Evolutionary conservation across 2,888 invertebrate species (phyloP).

Genomic region (Pristionchus exspectatus): DNA sequence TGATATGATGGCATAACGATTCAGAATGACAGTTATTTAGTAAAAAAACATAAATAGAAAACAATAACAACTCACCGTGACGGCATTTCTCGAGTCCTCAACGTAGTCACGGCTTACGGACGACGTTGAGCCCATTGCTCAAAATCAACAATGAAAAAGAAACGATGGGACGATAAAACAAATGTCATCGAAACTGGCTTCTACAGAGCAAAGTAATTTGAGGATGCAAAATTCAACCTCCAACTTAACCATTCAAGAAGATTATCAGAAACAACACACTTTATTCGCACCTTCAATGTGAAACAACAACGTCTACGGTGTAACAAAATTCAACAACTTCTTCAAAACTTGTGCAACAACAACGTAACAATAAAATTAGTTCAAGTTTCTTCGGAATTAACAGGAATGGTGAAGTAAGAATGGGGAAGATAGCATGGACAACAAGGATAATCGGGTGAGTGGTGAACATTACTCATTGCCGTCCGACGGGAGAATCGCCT

Average conservation of each 20-base stretch:
- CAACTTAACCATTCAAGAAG: no score
- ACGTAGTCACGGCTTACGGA: no score
- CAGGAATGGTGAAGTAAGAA: neutral
- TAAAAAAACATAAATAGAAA: no score
- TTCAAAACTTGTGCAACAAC: neutral
- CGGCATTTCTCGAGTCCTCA: no score
- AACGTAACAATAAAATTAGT: neutral
- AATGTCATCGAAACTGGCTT: no score
- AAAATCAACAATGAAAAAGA: no score
- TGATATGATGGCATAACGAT: neutral
- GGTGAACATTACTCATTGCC: constrained; percentile 19
- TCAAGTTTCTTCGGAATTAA: neutral
- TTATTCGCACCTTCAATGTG: neutral
- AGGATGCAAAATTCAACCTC: no score
- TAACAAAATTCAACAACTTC: neutral
- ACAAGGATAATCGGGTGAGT: neutral
- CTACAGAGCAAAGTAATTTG: no score
- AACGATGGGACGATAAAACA: no score
- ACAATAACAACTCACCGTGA: no score
- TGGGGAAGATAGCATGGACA: neutral
- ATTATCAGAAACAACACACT: neutral
- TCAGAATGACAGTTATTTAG: no score
- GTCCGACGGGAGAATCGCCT: neutral
- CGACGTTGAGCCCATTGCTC: no score
- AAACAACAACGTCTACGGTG: neutral